Conservation (phyloP, 2,113 vertebrate species). For the Callipepla squamata region DNA sequence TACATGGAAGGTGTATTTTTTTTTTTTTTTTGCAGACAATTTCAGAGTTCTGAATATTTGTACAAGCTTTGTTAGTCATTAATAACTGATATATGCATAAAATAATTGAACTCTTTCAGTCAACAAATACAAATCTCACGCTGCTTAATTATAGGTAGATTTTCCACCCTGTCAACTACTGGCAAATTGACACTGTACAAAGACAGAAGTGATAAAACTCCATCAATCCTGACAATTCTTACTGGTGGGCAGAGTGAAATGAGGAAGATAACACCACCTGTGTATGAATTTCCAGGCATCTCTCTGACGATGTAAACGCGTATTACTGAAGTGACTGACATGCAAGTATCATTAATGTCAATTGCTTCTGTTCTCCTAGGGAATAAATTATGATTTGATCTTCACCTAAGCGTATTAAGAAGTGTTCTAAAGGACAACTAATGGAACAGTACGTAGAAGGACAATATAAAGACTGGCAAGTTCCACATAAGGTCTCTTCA, state of each 20-base stretch:
- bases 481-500: not conserved
- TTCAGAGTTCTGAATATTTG: slow-evolving; percentile 55
- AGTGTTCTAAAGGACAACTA: not conserved
- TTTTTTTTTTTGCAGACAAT: not conserved
- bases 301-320: slow-evolving; percentile 31
- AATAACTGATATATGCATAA: slow-evolving; percentile 67
- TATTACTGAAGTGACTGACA: slow-evolving; percentile 32
- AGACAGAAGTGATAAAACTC: slow-evolving; percentile 52
- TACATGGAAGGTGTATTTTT: not conserved
- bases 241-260: slow-evolving; percentile 34
- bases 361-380: slow-evolving; percentile 25
- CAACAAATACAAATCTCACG: slow-evolving; percentile 61
- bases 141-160: slow-evolving; percentile 70
- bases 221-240: slow-evolving; percentile 57
- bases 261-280: slow-evolving; percentile 57
- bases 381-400: slow-evolving; percentile 17
- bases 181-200: slow-evolving; percentile 58
- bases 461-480: not conserved
- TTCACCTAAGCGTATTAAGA: not conserved
- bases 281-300: slow-evolving; percentile 18
- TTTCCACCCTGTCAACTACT: slow-evolving; percentile 58
- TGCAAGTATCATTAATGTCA: slow-evolving; percentile 15
- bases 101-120: slow-evolving; percentile 64
- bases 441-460: not conserved
- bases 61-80: slow-evolving; percentile 55